Evolutionary conservation across 2,113 vertebrate genomes (phyloP).

Genomic region (Alaudala cheleensis): DNA sequence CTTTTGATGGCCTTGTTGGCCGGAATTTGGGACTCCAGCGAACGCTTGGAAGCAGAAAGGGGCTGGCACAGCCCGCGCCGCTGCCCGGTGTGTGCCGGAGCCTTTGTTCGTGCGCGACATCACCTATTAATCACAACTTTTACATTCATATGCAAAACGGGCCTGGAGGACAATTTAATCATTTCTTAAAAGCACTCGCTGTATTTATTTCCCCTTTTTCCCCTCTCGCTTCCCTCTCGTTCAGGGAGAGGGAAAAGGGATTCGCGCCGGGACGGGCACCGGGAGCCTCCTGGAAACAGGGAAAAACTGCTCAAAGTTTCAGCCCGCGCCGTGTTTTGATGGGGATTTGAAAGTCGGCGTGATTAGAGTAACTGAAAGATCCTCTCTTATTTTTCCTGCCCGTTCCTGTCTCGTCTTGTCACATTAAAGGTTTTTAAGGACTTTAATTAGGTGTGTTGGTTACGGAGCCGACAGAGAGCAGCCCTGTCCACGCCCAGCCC

Average conservation of each 20-base stretch:
- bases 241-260: neutral
- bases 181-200: constrained; percentile 34
- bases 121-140: constrained; percentile 61
- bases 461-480: constrained; percentile 63
- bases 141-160: constrained; percentile 56
- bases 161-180: constrained; percentile 60
- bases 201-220: constrained; percentile 10
- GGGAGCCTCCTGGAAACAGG: neutral
- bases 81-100: neutral
- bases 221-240: neutral
- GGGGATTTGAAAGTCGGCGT: neutral
- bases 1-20: constrained; percentile 63
- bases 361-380: constrained; percentile 53
- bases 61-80: neutral
- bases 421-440: constrained; percentile 69
- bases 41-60: constrained; percentile 36
- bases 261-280: neutral
- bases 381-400: constrained; percentile 49
- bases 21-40: constrained; percentile 14
- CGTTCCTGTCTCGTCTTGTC: constrained; percentile 60
- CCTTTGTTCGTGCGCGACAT: constrained; percentile 38
- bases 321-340: neutral
- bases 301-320: neutral
- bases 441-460: constrained; percentile 70
- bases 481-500: constrained; percentile 57